Evolutionary conservation across 2,888 invertebrate genomes (phyloP), one percentile per base, ranked within the genome.

Genomic region (Sinopyrophorus schimmeli): DNA sequence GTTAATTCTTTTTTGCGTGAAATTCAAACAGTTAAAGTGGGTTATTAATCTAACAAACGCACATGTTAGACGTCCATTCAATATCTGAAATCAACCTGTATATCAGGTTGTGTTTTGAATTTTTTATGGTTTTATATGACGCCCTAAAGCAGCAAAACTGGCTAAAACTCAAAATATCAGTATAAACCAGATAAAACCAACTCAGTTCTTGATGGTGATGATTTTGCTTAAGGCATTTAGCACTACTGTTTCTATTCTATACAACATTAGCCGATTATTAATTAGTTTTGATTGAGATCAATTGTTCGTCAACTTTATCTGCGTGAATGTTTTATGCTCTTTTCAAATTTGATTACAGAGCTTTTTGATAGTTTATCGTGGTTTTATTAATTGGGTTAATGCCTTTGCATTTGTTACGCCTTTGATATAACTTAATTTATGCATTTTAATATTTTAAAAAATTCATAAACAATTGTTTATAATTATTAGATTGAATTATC

Each of bases 181-280:
- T 61, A 49, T 39, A 54, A 66, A 64, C 65, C 56, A 58, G 64
- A 64, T 66, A 51, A 42, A 61, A 64, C 61, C 54, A 62, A 63
- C 52, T 24, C 17, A 46, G 24, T 28, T 40, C 28, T 15, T 30
- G 30, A 15, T 9, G 21, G 21, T 47, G 20, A 18, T 38, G 43
- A 39, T 12, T 31, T n/a, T 14, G 43, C 43, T 35, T 14, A 20
- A 26, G 27, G 43, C 34, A 27, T 35, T 27, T 9, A 17, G 16
- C 35, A 20, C 26, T 14, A 18, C 32, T 17, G 14, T 38, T 24
- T 20, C n/a, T 42, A 17, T 5, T 2, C 12, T 21, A 3, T 21
- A 21, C 17, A 18, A 32, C 39, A 12, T 34, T 20, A 47, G 18
- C 21, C 7, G 23, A 21, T 14, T 11, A 31, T 40, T 47, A 47